Evolutionary conservation across 2,888 invertebrate genomes (phyloP), one percentile per base, ranked within the genome.

Genomic region (Plagodis dolabraria): DNA sequence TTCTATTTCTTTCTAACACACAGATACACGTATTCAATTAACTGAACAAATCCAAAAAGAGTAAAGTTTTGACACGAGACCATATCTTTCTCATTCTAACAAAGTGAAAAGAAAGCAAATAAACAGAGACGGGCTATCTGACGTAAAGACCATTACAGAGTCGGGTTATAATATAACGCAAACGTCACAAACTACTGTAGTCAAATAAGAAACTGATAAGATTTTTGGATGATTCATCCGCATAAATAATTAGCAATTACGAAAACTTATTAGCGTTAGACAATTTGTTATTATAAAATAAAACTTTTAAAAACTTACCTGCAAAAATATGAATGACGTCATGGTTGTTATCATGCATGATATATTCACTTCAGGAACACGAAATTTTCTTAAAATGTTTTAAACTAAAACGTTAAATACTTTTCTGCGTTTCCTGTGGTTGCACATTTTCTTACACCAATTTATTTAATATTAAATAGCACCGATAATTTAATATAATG

Each of bases 271-370:
- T 52, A 60, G 33, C 36, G 35, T 22, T 45, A 40, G 22, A 22
- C 34, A 55, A 59, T 57, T 60, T 58, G 9, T 43, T 46, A 49
- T 48, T 54, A 4, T 5, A 22, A 47, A 46, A 55, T 59, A 60
- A 12, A 60, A 60, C 43, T 58, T 53, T 33, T 42, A 57, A 57
- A 74, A 64, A 71, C 88, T 87, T 85, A 93, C 93, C 92, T 93
- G 92, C 64, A 93, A 85, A 62, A 93, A 80, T 81, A 93, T 93
- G 82, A 92, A 93, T 89, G 93, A 93, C 92, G 93, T 92, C 93
- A 93, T 93, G 85, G 86, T 92, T 89, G 93, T 92, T 89, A 90
- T 92, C 92, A 93, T 92, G 85, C 22, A 22, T 22, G 22, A 22
- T 22, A 83, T 92, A 89, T 90, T 85, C 85, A 87, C 83, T 87